Base-by-base conservation (phyloP, 92 coral and sea anemone genomes). In the Virgularia gustaviana region DNA sequence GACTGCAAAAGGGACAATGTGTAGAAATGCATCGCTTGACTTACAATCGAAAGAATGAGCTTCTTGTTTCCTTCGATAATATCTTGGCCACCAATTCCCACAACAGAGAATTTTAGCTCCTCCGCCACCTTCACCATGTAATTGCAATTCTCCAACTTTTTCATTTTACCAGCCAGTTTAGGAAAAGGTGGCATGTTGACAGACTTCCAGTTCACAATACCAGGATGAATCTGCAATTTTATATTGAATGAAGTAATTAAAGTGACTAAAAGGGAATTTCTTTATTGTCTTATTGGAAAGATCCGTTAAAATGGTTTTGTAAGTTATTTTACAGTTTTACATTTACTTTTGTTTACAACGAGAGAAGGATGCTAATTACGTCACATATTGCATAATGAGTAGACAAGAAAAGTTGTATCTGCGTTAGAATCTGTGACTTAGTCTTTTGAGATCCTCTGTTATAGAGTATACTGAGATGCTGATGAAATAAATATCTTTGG, bases 21-120 rank as follows among this genome's bases (percentile, higher is more conserved):
- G 78, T 89, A 92, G 9, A 89, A 90, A 47, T 95, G 96, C 98
- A 92, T 92, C 25, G 98, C 79, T 67, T 92, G 98, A 81, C 95
- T 89, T 33, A 92, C 78, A 54, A 92, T 78, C 28, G 86, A 90
- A 71, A 89, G 81, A 62, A 90, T 80, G 0, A 92, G 83, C 64
- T 88, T 92, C 78, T 80, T 65, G 57, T 89, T 89, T 0, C 89
- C 87, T 34, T 89, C 92, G 27, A 64, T 61, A 32, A 92, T 70
- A 65, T 92, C 98, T 42, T 87, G 85, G 42, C 98, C 98, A 1
- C 96, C 98, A 55, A 89, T 85, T 33, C 98, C 98, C 19, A 92
- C 98, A 73, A 92, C 44, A 1, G 96, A 89, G 38, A 92, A 86
- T 64, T 92, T 90, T 59, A 92, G 96, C 66, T 72, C 70, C 42